A percentile compares a stretch with the other conserved stretches of the same genome.
Evolutionary conservation across 2,113 vertebrate genomes (phyloP).

Genomic region (Leucoraja erinaceus): DNA sequence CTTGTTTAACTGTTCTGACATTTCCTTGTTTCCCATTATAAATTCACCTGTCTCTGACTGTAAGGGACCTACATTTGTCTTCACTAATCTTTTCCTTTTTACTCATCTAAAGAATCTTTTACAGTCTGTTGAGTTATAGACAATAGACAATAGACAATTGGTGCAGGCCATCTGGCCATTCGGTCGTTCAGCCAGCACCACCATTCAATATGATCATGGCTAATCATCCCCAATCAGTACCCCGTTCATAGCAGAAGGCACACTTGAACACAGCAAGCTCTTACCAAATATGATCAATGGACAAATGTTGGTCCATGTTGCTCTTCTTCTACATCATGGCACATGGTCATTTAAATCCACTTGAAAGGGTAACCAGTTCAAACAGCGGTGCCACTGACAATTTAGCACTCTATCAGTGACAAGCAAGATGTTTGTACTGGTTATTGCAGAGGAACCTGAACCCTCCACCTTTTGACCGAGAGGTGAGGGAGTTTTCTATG

Average conservation of each 20-base stretch:
- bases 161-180: too few relatives aligned
- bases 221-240: too few relatives aligned
- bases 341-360: not conserved
- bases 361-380: not conserved
- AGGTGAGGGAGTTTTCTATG: not conserved
- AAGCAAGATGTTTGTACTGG: not conserved
- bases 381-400: not conserved
- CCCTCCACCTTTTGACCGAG: not conserved
- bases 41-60: too few relatives aligned
- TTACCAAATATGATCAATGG: not conserved
- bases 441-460: not conserved
- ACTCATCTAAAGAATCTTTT: too few relatives aligned
- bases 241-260: not conserved
- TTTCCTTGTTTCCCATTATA: too few relatives aligned
- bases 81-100: too few relatives aligned
- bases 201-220: too few relatives aligned
- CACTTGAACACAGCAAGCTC: not conserved
- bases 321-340: not conserved
- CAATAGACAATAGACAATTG: too few relatives aligned
- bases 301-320: not conserved
- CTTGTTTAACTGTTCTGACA: too few relatives aligned
- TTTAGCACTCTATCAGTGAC: not conserved
- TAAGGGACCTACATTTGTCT: too few relatives aligned
- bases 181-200: too few relatives aligned
- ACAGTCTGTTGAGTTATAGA: too few relatives aligned